Percentiles rank a stretch among this genome's conserved stretches.
These are phyloP conservation scores for Drosophila fulvimacula DNA, from an alignment of 2,888 invertebrate species.

Conservation along the genomic window DNA sequence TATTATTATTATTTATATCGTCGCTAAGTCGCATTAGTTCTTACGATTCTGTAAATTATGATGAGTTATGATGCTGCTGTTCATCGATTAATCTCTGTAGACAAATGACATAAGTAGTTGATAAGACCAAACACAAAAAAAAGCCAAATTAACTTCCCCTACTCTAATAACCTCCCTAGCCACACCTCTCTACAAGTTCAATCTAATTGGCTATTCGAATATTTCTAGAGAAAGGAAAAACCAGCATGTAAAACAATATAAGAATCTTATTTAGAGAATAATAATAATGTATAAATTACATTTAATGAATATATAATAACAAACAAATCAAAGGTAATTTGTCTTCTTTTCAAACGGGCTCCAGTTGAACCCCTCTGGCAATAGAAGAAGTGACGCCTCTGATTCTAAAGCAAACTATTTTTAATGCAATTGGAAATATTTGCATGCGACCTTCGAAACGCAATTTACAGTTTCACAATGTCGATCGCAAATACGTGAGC, in stretches of 20 bases:
- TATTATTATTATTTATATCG: constrained; percentile 67
- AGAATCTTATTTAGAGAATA: constrained; percentile 5
- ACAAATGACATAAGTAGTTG: constrained; percentile 50
- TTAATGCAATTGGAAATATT: constrained; percentile 13
- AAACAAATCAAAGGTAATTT: constrained; percentile 19
- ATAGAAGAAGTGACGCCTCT: neutral
- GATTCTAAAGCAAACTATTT: neutral
- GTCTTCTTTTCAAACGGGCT: neutral
- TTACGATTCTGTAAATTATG: constrained; percentile 53
- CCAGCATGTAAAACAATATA: constrained; percentile 28
- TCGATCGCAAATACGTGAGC: constrained; percentile 62
- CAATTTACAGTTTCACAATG: constrained; percentile 58
- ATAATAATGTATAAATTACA: constrained; percentile 56
- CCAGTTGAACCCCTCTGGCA: neutral
- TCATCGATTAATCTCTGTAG: constrained; percentile 56
- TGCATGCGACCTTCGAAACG: constrained; percentile 56
- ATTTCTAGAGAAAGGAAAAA: constrained; percentile 20
- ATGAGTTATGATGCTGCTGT: constrained; percentile 31
- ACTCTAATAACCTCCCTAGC: neutral
- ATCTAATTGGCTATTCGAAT: constrained; percentile 57
- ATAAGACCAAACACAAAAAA: constrained; percentile 23
- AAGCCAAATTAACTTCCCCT: constrained; percentile 8
- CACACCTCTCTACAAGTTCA: constrained; percentile 14
- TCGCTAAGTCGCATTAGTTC: constrained; percentile 50
- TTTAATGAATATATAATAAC: constrained; percentile 47